phyloP scores from a whole-genome alignment of 1,140 invertebrate species.

The Gonatopus flavifemur region DNA sequence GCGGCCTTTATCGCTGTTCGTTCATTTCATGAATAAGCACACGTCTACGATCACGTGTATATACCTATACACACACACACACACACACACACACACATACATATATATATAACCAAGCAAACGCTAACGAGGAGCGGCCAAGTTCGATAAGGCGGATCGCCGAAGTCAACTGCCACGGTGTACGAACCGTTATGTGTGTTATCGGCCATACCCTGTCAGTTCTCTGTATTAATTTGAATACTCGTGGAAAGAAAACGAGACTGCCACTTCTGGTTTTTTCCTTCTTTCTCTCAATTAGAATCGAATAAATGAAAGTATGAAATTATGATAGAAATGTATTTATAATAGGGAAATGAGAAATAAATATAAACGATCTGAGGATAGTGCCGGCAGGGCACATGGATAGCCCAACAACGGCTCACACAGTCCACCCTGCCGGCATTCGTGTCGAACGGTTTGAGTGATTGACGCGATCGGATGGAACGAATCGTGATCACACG shows the following conservation, averaged over 20 bases:
- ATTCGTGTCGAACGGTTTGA: conserved; percentile 37
- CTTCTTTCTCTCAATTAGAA: background rate
- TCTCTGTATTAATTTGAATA: conserved; percentile 17
- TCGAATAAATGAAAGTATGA: background rate
- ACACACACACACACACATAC: background rate
- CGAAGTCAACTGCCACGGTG: conserved; percentile 17
- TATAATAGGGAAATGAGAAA: conserved; percentile 36
- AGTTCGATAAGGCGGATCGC: conserved; percentile 23
- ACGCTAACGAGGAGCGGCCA: conserved; percentile 8
- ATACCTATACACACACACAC: background rate
- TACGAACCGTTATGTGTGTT: too few relatives aligned
- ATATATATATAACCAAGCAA: too few relatives aligned
- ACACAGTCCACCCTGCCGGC: background rate
- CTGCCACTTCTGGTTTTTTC: background rate
- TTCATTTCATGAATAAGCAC: conserved; percentile 26
- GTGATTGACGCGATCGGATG: conserved; percentile 45
- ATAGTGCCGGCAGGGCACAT: conserved; percentile 18
- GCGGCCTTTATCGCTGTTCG: conserved; percentile 15
- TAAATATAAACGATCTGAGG: conserved; percentile 13
- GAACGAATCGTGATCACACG: conserved; percentile 37
- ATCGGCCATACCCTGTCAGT: conserved; percentile 1
- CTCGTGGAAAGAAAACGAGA: background rate
- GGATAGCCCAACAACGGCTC: conserved; percentile 31
- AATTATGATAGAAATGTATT: conserved; percentile 14
- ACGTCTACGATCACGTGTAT: conserved; percentile 9